Evolutionary conservation across 2,797 vertebrate genomes (phyloP).

Genomic region (Choloepus didactylus): DNA sequence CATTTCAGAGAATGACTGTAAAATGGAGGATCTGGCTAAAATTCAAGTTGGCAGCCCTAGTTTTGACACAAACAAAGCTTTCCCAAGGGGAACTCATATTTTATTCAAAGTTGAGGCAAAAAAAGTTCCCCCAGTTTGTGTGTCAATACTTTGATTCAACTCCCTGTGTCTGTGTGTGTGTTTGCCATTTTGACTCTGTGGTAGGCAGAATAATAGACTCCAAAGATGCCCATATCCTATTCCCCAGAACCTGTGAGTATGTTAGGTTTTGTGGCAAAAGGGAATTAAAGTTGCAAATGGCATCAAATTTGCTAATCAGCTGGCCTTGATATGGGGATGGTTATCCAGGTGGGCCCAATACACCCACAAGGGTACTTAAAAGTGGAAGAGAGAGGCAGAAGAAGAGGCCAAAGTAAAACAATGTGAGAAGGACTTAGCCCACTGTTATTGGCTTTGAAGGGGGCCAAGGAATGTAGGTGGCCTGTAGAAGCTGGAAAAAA

Average conservation of each 20-base stretch:
- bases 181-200: background rate
- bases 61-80: background rate
- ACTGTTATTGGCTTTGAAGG: background rate
- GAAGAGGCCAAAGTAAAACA: background rate
- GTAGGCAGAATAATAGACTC: background rate
- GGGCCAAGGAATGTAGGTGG: background rate
- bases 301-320: constrained; percentile 14
- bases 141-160: background rate
- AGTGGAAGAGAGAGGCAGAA: background rate
- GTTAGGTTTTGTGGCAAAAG: background rate
- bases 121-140: background rate
- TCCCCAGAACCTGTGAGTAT: background rate
- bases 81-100: background rate
- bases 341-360: background rate
- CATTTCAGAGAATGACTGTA: background rate
- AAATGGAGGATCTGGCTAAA: background rate
- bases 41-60: background rate
- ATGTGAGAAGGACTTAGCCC: background rate
- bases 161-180: background rate
- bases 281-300: background rate
- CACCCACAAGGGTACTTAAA: background rate
- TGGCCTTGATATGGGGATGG: background rate
- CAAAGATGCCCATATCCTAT: background rate
- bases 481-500: background rate
- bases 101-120: background rate